Conservation (phyloP, 2,797 vertebrate genomes). For the Myioborus melanocephalus region DNA sequence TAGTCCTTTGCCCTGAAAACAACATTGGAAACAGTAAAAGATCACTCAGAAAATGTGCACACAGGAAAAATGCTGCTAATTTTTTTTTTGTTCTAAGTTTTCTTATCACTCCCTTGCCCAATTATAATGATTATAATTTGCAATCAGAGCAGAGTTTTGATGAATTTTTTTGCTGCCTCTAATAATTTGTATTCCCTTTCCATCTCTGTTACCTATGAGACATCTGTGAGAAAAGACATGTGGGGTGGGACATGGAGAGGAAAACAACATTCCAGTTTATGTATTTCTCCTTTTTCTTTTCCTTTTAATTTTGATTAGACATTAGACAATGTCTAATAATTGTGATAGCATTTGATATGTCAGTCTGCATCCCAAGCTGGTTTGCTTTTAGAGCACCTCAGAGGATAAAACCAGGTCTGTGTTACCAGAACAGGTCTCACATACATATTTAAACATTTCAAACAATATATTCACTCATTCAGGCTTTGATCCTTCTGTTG, state of each 20-base stretch:
- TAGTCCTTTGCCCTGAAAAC: conserved; percentile 90
- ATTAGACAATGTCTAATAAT: neutral
- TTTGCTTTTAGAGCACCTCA: neutral
- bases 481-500: neutral
- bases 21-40: neutral
- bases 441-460: neutral
- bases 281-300: neutral
- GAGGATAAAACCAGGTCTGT: neutral
- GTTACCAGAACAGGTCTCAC: neutral
- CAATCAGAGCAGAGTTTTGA: neutral
- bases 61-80: fast-evolving
- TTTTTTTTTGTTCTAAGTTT: neutral
- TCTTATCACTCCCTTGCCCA: neutral
- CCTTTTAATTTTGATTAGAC: neutral
- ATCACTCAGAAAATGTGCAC: neutral
- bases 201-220: neutral
- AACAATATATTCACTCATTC: neutral
- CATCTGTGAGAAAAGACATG: neutral
- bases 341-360: neutral
- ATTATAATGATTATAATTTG: neutral
- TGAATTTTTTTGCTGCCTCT: neutral
- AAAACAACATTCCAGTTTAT: neutral
- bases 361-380: neutral
- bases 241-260: neutral
- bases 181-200: neutral